Conservation (phyloP, 2,113 vertebrate species). For the Gulo gulo region DNA sequence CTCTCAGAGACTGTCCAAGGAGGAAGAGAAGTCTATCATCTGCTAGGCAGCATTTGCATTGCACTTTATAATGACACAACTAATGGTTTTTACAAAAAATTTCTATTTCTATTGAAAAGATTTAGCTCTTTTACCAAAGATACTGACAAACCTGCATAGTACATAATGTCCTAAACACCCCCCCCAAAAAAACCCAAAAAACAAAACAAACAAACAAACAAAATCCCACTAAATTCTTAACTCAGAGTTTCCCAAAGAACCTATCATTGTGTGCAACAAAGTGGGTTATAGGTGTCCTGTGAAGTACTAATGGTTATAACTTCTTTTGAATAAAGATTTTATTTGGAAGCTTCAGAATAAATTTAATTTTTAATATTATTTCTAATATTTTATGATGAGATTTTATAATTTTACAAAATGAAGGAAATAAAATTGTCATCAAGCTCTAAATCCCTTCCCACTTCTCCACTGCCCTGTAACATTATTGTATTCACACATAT, state of each 20-base stretch:
- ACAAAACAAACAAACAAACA: neutral
- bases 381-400: neutral
- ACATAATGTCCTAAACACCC: neutral
- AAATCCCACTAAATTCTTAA: neutral
- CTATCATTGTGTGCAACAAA: neutral
- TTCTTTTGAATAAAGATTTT: neutral
- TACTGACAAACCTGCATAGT: neutral
- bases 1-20: neutral
- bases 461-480: neutral
- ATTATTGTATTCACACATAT: neutral
- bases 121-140: neutral
- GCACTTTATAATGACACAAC: neutral
- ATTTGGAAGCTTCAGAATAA: neutral
- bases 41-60: neutral
- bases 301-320: neutral
- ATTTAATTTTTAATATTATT: neutral
- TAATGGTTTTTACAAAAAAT: neutral
- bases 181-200: neutral
- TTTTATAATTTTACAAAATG: conserved; percentile 8
- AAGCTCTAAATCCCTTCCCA: neutral
- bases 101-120: neutral
- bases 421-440: neutral
- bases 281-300: neutral
- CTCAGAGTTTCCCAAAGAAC: neutral
- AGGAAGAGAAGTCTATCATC: neutral